Percentiles rank a stretch among this genome's conserved stretches.
Conservation (phyloP, 1,140 invertebrate species). For the Episyrphus balteatus region DNA sequence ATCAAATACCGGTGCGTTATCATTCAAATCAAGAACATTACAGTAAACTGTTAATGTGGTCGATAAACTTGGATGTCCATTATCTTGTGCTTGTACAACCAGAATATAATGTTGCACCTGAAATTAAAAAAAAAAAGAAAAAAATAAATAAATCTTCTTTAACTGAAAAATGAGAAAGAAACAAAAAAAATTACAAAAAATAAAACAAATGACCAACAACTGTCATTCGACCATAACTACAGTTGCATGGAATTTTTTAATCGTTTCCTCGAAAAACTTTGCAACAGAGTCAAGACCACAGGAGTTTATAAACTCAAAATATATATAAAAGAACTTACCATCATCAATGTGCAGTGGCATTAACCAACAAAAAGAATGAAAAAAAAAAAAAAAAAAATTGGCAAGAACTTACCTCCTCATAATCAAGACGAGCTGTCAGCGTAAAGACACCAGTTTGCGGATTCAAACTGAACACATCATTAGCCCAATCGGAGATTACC, state of each 20-base stretch:
- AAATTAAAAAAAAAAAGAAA: slow-evolving; percentile 14
- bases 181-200: neutral
- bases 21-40: slow-evolving; percentile 89
- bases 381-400: neutral
- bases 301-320: neutral
- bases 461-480: slow-evolving; percentile 87
- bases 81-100: slow-evolving; percentile 83
- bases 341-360: too few relatives aligned
- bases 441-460: slow-evolving; percentile 81
- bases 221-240: neutral
- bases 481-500: slow-evolving; percentile 85
- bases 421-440: slow-evolving; percentile 76
- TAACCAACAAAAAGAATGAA: neutral
- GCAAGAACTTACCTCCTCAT: slow-evolving; percentile 65
- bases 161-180: neutral
- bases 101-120: slow-evolving; percentile 90
- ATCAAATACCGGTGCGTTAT: slow-evolving; percentile 87
- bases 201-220: neutral
- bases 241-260: neutral
- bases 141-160: neutral
- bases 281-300: neutral
- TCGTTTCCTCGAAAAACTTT: neutral
- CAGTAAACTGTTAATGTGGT: slow-evolving; percentile 86
- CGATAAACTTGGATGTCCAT: slow-evolving; percentile 74
- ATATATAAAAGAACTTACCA: neutral